A percentile compares a stretch with the other conserved stretches of the same genome.
These are phyloP conservation scores for Podarcis cretensis DNA, from an alignment of 2,113 vertebrate genomes.

Conservation along the genomic window DNA sequence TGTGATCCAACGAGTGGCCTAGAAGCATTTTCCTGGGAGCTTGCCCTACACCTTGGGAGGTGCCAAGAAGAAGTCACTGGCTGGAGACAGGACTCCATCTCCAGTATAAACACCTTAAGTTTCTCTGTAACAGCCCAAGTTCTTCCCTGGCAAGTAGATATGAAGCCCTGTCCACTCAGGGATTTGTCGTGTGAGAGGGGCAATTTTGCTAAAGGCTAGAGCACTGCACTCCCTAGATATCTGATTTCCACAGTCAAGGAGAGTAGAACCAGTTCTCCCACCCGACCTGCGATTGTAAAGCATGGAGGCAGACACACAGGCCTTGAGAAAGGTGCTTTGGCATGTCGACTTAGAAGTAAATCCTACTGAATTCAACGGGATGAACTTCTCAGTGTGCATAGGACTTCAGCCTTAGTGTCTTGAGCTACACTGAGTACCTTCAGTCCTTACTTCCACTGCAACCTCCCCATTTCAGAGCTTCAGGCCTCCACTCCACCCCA, in stretches of 20 bases:
- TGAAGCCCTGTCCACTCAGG: neutral
- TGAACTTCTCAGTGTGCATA: too few relatives aligned
- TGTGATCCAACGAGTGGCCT: slow-evolving; percentile 37
- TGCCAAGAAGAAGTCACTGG: neutral
- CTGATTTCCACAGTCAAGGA: neutral
- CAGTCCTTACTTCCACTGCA: neutral
- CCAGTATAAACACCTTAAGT: neutral
- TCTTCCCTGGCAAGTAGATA: neutral
- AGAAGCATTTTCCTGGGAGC: neutral
- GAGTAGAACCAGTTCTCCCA: neutral
- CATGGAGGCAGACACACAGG: neutral
- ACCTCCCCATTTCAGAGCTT: neutral
- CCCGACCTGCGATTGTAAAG: neutral
- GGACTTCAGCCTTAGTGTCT: too few relatives aligned
- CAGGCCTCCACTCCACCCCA: neutral
- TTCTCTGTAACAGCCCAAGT: neutral
- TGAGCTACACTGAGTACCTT: neutral
- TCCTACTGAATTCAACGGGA: too few relatives aligned
- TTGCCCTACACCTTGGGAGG: neutral
- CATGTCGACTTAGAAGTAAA: too few relatives aligned
- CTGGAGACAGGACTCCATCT: neutral
- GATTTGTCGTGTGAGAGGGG: too few relatives aligned
- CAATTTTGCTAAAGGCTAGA: neutral
- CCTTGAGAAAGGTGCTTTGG: neutral
- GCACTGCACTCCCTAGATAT: too few relatives aligned